Percentiles rank a stretch among this genome's conserved stretches.
Evolutionary conservation across 1,140 invertebrate genomes (phyloP).

Genomic region (Agrypnia vestita): DNA sequence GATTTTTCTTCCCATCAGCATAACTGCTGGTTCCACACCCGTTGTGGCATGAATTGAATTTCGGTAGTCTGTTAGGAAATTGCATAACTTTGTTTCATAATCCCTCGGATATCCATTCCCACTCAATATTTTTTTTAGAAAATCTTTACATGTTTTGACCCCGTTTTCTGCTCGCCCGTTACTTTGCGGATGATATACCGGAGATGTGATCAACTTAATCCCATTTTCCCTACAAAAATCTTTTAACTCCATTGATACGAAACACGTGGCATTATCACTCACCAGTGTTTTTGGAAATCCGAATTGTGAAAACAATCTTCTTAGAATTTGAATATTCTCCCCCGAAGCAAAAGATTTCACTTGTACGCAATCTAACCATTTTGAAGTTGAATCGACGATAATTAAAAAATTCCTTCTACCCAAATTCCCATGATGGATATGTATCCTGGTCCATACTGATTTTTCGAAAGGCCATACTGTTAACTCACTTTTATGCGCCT

Average conservation of each 20-base stretch:
- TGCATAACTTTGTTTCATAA: not conserved
- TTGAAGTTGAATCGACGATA: not conserved
- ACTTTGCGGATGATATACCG: too few relatives aligned
- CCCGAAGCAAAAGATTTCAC: not conserved
- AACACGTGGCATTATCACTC: not conserved
- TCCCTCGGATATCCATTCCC: not conserved
- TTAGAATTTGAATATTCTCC: not conserved
- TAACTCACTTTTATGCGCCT: not conserved
- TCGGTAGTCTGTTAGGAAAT: not conserved
- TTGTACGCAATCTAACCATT: not conserved
- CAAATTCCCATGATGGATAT: not conserved
- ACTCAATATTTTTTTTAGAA: not conserved
- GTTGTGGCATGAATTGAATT: not conserved
- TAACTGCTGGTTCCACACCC: not conserved
- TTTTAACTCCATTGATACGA: not conserved
- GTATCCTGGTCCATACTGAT: not conserved
- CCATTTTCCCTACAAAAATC: not conserved
- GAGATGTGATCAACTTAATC: too few relatives aligned
- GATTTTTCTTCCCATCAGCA: not conserved
- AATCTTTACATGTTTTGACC: not conserved
- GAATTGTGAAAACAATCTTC: not conserved
- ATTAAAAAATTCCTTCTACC: not conserved
- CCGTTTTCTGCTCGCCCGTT: not conserved
- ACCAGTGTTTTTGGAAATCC: not conserved
- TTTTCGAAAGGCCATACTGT: not conserved